Conservation (phyloP, 35 echinoderm and acorn worm species). For the Lytechinus variegatus region DNA sequence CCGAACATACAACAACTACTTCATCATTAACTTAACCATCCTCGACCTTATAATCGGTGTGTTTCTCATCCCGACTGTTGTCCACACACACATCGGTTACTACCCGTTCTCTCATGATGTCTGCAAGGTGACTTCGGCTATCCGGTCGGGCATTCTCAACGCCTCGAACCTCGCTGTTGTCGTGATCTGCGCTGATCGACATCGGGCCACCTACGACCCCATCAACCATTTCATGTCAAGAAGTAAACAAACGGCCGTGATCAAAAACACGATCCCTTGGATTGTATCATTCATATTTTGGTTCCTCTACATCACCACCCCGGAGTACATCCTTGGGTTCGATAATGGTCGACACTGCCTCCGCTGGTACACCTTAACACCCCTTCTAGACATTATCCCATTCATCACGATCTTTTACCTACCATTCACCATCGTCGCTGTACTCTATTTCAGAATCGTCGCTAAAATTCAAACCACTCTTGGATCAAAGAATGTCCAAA, state of each 20-base stretch:
- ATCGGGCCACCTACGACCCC: conserved; percentile 56
- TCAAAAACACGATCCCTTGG: conserved; percentile 35
- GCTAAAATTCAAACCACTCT: background rate
- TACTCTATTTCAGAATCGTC: conserved; percentile 30
- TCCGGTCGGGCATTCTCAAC: background rate
- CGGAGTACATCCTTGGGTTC: background rate
- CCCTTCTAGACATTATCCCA: background rate
- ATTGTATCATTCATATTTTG: background rate
- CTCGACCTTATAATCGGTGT: conserved; percentile 27
- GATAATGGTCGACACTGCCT: background rate
- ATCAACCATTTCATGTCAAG: conserved; percentile 42
- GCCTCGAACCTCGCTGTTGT: conserved; percentile 39
- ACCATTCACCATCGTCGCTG: background rate
- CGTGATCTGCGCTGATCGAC: conserved; percentile 59
- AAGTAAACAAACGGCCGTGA: conserved; percentile 19
- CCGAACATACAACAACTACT: conserved; percentile 61
- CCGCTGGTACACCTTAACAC: background rate
- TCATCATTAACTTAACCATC: conserved; percentile 62
- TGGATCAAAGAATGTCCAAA: conserved; percentile 30
- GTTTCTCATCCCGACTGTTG: background rate
- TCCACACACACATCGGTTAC: background rate
- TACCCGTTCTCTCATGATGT: conserved; percentile 39
- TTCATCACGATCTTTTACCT: background rate
- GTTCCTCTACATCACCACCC: background rate
- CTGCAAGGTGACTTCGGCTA: conserved; percentile 1